These are phyloP conservation scores for Sipha maydis DNA, from an alignment of 2,888 invertebrate species.

Conservation along the genomic window DNA sequence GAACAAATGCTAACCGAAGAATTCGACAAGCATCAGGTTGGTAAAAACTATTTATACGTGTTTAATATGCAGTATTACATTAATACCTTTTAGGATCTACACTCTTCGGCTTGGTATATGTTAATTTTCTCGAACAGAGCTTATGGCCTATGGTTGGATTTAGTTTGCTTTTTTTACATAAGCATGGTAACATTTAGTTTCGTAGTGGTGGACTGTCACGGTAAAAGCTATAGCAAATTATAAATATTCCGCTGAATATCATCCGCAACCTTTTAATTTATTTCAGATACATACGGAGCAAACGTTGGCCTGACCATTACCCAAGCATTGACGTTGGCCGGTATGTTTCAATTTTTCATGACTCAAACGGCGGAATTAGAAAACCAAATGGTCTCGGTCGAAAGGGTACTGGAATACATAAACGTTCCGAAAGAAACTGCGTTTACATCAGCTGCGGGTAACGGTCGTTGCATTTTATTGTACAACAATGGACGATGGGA, in stretches of 20 bases:
- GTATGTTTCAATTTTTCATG: constrained; percentile 90
- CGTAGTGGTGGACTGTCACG: constrained; percentile 70
- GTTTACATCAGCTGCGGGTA: constrained; percentile 65
- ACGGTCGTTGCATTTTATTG: not conserved
- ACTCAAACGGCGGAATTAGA: constrained; percentile 89
- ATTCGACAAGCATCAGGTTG: constrained; percentile 67
- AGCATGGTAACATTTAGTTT: constrained; percentile 86
- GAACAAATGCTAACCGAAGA: constrained; percentile 74
- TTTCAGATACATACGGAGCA: constrained; percentile 70
- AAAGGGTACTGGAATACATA: constrained; percentile 86
- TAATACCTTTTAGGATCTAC: constrained; percentile 59
- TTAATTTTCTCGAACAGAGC: constrained; percentile 92
- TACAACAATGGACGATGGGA: not conserved
- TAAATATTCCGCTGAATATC: not conserved
- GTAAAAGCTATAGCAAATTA: constrained; percentile 55
- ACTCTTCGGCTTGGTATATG: constrained; percentile 86
- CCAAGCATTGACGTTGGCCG: constrained; percentile 81
- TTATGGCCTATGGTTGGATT: constrained; percentile 92
- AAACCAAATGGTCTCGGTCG: constrained; percentile 90
- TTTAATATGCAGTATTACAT: not conserved
- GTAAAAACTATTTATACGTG: constrained; percentile 65
- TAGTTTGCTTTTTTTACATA: constrained; percentile 88
- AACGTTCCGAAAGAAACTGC: constrained; percentile 72
- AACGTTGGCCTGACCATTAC: constrained; percentile 83
- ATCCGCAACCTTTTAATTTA: no score